Percentiles rank a stretch among this genome's conserved stretches.
phyloP scores from a whole-genome alignment of 2,113 vertebrate genomes.

The Sialia sialis region DNA sequence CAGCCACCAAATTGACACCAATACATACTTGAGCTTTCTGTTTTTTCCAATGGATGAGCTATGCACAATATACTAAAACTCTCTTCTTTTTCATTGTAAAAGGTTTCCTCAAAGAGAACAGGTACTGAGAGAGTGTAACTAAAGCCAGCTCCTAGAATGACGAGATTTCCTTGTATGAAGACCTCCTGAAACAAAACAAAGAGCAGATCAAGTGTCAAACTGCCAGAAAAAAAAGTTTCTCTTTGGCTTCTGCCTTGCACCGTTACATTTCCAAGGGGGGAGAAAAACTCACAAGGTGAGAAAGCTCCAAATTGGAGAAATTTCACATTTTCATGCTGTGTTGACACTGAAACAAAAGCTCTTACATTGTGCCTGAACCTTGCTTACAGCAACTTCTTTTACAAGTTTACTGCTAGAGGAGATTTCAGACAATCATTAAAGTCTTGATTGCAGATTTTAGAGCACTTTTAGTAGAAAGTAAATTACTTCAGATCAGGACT shows the following conservation, averaged over 20 bases:
- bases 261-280: neutral
- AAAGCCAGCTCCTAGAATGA: constrained; percentile 83
- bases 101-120: constrained; percentile 96
- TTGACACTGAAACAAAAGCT: neutral
- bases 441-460: neutral
- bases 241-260: neutral
- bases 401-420: neutral
- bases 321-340: neutral
- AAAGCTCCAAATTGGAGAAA: neutral
- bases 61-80: constrained; percentile 93
- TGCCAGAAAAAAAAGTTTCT: neutral
- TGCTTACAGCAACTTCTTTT: neutral
- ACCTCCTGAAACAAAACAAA: constrained; percentile 78
- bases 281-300: neutral
- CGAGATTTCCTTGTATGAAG: constrained; percentile 84
- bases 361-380: neutral
- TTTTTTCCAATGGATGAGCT: constrained; percentile 83
- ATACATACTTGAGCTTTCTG: constrained; percentile 72
- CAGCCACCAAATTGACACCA: neutral
- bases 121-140: constrained; percentile 73
- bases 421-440: neutral
- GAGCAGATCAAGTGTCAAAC: neutral
- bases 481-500: neutral
- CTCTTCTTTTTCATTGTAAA: constrained; percentile 96
- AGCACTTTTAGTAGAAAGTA: neutral